Conservation (phyloP, 2,113 vertebrate species). For the Tauraco erythrolophus region DNA sequence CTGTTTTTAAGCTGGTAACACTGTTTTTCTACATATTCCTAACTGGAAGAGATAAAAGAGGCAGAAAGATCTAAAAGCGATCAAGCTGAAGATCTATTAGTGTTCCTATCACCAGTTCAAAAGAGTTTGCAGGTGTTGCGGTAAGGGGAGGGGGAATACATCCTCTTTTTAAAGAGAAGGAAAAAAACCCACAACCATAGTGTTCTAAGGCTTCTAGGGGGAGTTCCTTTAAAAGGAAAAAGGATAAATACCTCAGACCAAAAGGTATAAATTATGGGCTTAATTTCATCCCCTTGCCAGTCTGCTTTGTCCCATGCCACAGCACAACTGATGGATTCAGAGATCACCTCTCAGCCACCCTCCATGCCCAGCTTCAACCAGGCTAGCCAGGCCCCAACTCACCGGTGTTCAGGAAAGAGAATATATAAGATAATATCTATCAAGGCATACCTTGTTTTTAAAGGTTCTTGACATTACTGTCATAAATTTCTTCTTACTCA, state of each 20-base stretch:
- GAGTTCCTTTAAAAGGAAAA: not conserved
- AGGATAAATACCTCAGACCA: not conserved
- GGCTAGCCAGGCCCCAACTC: not conserved
- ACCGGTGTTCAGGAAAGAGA: not conserved
- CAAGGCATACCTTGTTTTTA: not conserved
- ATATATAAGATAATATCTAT: not conserved
- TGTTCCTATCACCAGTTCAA: not conserved
- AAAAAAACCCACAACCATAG: not conserved
- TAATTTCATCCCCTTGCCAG: not conserved
- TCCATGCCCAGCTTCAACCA: not conserved
- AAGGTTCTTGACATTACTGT: not conserved
- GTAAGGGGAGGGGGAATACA: accelerated
- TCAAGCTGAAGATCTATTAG: not conserved
- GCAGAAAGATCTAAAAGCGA: not conserved
- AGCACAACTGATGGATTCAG: not conserved
- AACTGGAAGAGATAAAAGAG: not conserved
- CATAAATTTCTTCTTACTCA: not conserved
- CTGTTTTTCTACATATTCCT: not conserved
- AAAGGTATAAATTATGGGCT: not conserved
- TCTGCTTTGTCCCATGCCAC: not conserved
- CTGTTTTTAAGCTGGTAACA: not conserved
- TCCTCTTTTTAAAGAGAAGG: not conserved
- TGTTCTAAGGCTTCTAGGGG: not conserved
- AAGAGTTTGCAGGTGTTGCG: not conserved
- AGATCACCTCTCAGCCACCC: not conserved